These are phyloP conservation scores for Idaea dimidiata DNA, from an alignment of 2,888 invertebrate genomes.

Conservation along the genomic window DNA sequence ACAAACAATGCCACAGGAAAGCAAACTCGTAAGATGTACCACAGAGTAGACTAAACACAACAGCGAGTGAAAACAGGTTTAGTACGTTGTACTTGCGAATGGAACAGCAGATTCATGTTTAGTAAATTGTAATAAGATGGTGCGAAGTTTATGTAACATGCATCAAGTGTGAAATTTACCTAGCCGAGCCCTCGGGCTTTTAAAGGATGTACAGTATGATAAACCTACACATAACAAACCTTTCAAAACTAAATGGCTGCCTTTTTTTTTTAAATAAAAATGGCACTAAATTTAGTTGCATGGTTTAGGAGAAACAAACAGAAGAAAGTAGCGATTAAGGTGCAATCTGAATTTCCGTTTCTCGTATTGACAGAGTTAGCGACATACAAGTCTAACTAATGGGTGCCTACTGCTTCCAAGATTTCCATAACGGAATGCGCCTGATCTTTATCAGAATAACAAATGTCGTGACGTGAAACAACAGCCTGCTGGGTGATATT, in stretches of 20 bases:
- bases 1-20: constrained; percentile 52
- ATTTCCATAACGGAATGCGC: constrained; percentile 19
- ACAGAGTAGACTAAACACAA: constrained; percentile 60
- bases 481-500: constrained; percentile 9
- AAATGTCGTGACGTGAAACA: constrained; percentile 18
- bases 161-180: no score
- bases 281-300: neutral
- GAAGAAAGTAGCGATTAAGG: neutral
- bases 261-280: neutral
- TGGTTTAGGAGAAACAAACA: neutral
- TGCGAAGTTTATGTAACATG: constrained; percentile 6
- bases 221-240: no score
- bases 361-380: neutral
- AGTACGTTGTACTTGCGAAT: constrained; percentile 44
- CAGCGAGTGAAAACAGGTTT: constrained; percentile 44
- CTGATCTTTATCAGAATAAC: constrained; percentile 21
- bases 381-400: neutral
- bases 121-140: constrained; percentile 15
- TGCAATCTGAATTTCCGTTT: neutral
- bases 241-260: no score
- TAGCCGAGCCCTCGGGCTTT: no score
- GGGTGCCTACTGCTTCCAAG: constrained; percentile 2
- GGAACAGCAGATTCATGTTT: constrained; percentile 16
- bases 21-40: constrained; percentile 49
- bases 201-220: no score